Evolutionary conservation across 2,797 vertebrate species (phyloP), one percentile per base, ranked within the genome.

Genomic region (Myotis myotis): DNA sequence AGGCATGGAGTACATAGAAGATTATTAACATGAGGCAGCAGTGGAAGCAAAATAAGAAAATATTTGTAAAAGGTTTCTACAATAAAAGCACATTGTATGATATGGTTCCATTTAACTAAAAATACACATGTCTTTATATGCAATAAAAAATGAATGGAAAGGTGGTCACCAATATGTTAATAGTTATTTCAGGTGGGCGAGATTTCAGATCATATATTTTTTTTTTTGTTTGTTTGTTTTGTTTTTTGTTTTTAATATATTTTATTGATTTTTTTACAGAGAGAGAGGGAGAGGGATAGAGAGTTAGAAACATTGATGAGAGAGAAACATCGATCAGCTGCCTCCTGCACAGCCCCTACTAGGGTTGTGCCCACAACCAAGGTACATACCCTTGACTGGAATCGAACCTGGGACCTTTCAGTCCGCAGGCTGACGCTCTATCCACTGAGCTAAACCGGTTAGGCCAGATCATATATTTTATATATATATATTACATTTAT

Each of bases 71-170:
- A 79, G 10, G 9, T 91, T 5, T 78, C 49, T 23, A 74, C 23
- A 81, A 20, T 90, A 82, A 86, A 94, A 91, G n/a, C 25, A 91
- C 8, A 62, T n/a, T 82, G 8, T 62, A 19, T 89, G 33, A 49
- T 79, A 66, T 28, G 38, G 38, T 33, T 89, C 47, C 28, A 75
- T 89, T 93, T 75, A 86, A 82, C 8, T 79, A 64, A 91, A 91
- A 92, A 92, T 83, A 68, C 15, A 2, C 8, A 41, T 70, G 0
- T 76, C 51, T 83, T 87, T 81, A 53, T 85, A 53, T 91, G 25
- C 19, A 89, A 60, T 80, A 79, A 81, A 60, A 87, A 93, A 83
- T 62, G 38, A 93, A 86, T 95, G 78, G 30, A 87, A 90, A 81
- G 53, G 64, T 76, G 6, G 17, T 68, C 22, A 55, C 13, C 30